Conservation (phyloP, 2,888 invertebrate species). For the Laspeyria flexula region DNA sequence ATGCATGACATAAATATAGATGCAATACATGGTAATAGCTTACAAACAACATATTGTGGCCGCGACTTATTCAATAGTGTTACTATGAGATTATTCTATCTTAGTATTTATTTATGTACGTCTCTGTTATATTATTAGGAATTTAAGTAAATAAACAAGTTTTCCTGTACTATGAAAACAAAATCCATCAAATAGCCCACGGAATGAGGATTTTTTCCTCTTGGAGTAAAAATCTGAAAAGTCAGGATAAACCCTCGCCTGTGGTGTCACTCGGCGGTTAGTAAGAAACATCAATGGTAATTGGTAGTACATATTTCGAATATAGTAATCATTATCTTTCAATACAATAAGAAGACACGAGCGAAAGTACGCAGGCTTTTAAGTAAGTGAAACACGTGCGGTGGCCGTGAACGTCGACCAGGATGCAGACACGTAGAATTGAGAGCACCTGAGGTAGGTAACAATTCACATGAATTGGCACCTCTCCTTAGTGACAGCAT, state of each 20-base stretch:
- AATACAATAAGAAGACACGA: no score
- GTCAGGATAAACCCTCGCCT: no score
- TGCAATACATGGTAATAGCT: slow-evolving; percentile 28
- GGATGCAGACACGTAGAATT: neutral
- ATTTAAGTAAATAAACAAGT: no score
- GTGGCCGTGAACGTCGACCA: neutral
- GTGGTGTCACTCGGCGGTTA: no score
- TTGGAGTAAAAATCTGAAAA: no score
- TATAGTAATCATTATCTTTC: no score
- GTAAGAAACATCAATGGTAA: no score
- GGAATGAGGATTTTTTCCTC: no score
- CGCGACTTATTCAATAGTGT: neutral
- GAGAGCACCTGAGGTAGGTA: neutral
- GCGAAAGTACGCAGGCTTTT: neutral
- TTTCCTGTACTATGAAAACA: no score
- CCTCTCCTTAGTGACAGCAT: slow-evolving; percentile 6
- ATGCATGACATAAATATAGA: slow-evolving; percentile 11
- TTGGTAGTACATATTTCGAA: no score
- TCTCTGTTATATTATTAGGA: no score
- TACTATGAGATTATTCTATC: neutral
- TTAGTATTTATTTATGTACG: neutral
- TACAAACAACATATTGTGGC: slow-evolving; percentile 27
- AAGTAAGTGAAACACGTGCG: neutral
- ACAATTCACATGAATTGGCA: slow-evolving; percentile 8
- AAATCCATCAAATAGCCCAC: no score